Evolutionary conservation across 1,140 invertebrate species (phyloP), one percentile per base, ranked within the genome.

Genomic region (Penaeus japonicus): DNA sequence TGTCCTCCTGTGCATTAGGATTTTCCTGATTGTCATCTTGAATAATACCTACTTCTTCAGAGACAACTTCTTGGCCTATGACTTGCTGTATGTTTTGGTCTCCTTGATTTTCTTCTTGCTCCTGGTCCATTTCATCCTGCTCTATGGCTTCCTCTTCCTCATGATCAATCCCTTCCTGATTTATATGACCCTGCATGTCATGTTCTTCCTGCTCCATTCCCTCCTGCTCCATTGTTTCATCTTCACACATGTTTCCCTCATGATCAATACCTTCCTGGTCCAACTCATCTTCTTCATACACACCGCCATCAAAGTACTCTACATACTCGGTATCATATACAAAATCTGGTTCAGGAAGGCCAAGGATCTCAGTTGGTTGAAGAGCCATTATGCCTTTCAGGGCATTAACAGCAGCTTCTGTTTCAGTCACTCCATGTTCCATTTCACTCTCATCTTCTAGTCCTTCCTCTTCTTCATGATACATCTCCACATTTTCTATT

Each of bases 301-400:
- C 83, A 12, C 87, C 90, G 35, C 87, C 90, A 55, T 90, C 90
- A 79, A 87, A 88, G 54, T 89, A 89, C 80, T 90, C 90, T 5
- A 47, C 82, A 73, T 82, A 89, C 12, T 90, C 87, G 35, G 39
- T 70, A 15, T 86, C 90, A 78, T 85, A 83, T 3, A 83, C 87
- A 75, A 78, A 90, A 30, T 87, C 84, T 15, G 85, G 39, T 59
- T 90, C 84, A 12, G 84, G 81, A 17, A 90, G 81, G 17, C 85
- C 85, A n/a, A 90, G 62, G 32, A 90, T 90, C 73, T 90, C 84
- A 4, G 85, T 87, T 7, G 89, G 84, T 39, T 90, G 81, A n/a
- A 88, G 73, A 24, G 62, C 87, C 84, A 87, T 89, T 30, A 89
- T 89, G 7, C 81, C 85, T 80, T 90, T 88, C 20, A 89, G 77